Percentiles rank a stretch among this genome's conserved stretches.
Evolutionary conservation across 1,140 invertebrate species (phyloP).

Genomic region (Hylaeus anthracinus): DNA sequence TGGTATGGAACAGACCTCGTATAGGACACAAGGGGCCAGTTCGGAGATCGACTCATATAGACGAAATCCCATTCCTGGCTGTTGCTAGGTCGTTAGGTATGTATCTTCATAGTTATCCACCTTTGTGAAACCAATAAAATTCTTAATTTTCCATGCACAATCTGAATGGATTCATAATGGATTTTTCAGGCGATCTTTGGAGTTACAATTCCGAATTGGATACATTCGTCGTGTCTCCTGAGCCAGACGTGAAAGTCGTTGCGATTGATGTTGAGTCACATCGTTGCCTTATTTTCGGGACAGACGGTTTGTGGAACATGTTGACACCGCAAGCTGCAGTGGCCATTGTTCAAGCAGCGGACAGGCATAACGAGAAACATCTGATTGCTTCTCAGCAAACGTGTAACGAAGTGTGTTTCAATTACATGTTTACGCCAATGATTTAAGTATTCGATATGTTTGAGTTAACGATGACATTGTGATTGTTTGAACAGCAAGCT

Average conservation of each 20-base stretch:
- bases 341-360: slow-evolving; percentile 90
- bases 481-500: slow-evolving; percentile 61
- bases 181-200: slow-evolving; percentile 92
- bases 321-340: slow-evolving; percentile 92
- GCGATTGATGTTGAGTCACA: slow-evolving; percentile 89
- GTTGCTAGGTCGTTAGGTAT: slow-evolving; percentile 95
- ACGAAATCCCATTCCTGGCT: slow-evolving; percentile 97
- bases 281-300: slow-evolving; percentile 96
- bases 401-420: slow-evolving; percentile 71
- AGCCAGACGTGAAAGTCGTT: slow-evolving; percentile 95
- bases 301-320: slow-evolving; percentile 99
- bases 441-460: too few relatives aligned
- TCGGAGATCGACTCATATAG: slow-evolving; percentile 90
- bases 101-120: not conserved
- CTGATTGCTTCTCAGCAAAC: slow-evolving; percentile 80
- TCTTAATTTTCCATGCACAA: too few relatives aligned
- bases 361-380: slow-evolving; percentile 89
- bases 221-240: slow-evolving; percentile 97
- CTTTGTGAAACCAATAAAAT: not conserved
- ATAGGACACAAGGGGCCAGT: slow-evolving; percentile 91
- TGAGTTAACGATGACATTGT: too few relatives aligned
- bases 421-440: too few relatives aligned
- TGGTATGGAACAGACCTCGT: slow-evolving; percentile 97
- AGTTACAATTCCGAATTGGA: slow-evolving; percentile 95
- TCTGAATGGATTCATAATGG: not conserved